Evolutionary conservation across 2,888 invertebrate genomes (phyloP).

Genomic region (Apotomis betuletana): DNA sequence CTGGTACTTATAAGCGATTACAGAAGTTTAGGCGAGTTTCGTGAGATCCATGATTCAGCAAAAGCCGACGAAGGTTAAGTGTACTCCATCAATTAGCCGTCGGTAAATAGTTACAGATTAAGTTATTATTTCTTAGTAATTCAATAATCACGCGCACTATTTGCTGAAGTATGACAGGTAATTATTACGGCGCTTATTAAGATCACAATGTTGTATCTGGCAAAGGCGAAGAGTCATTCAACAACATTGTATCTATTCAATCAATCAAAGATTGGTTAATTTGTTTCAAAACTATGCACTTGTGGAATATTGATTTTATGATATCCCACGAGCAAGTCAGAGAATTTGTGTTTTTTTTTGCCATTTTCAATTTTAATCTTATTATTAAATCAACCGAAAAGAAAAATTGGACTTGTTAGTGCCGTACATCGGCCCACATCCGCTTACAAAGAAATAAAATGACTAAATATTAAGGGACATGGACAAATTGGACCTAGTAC

Average conservation of each 20-base stretch:
- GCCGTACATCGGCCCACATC: too few relatives aligned
- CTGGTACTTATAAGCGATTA: conserved; percentile 6
- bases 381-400: too few relatives aligned
- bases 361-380: too few relatives aligned
- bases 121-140: conserved; percentile 28
- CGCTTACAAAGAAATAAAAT: too few relatives aligned
- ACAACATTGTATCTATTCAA: background rate
- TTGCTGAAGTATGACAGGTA: conserved; percentile 16
- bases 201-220: background rate
- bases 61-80: conserved; percentile 32
- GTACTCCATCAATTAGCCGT: conserved; percentile 31
- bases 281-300: too few relatives aligned
- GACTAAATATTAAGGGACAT: too few relatives aligned
- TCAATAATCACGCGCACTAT: conserved; percentile 14
- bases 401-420: too few relatives aligned
- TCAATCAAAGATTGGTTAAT: background rate
- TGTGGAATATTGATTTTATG: too few relatives aligned
- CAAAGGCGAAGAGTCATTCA: background rate
- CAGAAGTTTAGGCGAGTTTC: conserved; percentile 14
- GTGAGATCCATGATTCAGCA: conserved; percentile 28
- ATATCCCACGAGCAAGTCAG: too few relatives aligned
- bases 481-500: too few relatives aligned
- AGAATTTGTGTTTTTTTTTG: too few relatives aligned
- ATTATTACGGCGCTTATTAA: conserved; percentile 2
- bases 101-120: conserved; percentile 22